phyloP scores from a whole-genome alignment of 2,888 invertebrate genomes.

The Bombyx huttoni region DNA sequence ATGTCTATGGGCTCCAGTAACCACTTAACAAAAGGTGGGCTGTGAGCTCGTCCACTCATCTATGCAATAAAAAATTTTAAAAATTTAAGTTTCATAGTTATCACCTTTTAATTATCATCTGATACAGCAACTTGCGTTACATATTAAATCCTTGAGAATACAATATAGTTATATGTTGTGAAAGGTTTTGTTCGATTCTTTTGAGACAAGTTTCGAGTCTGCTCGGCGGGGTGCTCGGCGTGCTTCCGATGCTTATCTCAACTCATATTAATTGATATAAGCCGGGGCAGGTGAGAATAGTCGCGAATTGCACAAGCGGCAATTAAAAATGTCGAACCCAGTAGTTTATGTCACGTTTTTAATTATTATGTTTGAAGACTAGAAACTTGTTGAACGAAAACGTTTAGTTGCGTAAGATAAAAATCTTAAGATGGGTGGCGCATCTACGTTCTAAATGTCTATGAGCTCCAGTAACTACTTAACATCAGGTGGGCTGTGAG shows the following conservation, averaged over 20 bases:
- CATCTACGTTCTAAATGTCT: too few species aligned
- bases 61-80: too few species aligned
- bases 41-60: too few species aligned
- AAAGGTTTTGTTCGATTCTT: constrained; percentile 16
- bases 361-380: background rate
- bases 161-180: constrained; percentile 7
- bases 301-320: constrained; percentile 18
- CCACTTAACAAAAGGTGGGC: too few species aligned
- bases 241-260: constrained; percentile 25
- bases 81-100: background rate
- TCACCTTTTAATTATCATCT: constrained; percentile 1
- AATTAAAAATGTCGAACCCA: constrained; percentile 24
- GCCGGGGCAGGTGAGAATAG: constrained; percentile 19
- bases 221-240: constrained; percentile 16
- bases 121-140: constrained; percentile 6
- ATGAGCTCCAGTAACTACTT: too few species aligned
- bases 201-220: constrained; percentile 10
- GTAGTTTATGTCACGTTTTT: constrained; percentile 17
- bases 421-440: too few species aligned
- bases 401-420: too few species aligned
- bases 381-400: background rate
- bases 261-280: constrained; percentile 30
- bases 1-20: too few species aligned
- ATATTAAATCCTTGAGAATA: constrained; percentile 7
- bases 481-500: too few species aligned